Conservation (phyloP, 2,113 vertebrate genomes). For the Hoplias malabaricus region DNA sequence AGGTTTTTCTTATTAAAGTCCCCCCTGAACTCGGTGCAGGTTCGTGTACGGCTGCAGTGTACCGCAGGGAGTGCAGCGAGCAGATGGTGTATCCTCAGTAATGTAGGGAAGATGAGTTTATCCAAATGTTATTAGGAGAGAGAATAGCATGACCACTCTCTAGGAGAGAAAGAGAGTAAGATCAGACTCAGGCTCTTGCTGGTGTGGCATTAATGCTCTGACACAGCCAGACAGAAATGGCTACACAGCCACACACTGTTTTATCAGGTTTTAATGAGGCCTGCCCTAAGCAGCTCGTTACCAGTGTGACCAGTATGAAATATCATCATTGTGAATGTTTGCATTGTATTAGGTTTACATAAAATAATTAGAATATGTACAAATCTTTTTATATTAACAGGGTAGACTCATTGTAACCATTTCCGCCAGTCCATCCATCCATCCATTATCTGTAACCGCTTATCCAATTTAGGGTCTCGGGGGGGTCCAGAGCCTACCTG, state of each 20-base stretch:
- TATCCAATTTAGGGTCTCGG: too few species aligned
- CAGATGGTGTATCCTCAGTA: conserved; percentile 15
- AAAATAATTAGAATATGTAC: not conserved
- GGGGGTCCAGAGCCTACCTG: too few species aligned
- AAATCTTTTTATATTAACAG: too few species aligned
- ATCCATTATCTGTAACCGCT: too few species aligned
- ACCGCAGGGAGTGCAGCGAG: not conserved
- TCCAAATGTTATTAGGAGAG: not conserved
- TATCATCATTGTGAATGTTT: not conserved
- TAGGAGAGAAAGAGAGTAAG: not conserved
- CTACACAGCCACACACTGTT: not conserved
- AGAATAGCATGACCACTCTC: not conserved
- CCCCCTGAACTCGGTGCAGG: not conserved
- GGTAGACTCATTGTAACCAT: too few species aligned
- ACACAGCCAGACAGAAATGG: not conserved
- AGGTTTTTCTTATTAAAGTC: not conserved
- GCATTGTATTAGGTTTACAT: not conserved
- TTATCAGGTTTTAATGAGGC: not conserved
- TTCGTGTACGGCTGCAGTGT: not conserved
- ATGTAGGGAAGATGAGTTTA: not conserved
- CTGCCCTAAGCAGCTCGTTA: conserved; percentile 14
- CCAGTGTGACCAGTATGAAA: not conserved
- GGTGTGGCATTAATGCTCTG: conserved; percentile 6
- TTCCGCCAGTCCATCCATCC: too few species aligned
- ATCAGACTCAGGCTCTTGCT: not conserved